Evolutionary conservation across 1,140 invertebrate species (phyloP).

Genomic region (Panulirus ornatus): DNA sequence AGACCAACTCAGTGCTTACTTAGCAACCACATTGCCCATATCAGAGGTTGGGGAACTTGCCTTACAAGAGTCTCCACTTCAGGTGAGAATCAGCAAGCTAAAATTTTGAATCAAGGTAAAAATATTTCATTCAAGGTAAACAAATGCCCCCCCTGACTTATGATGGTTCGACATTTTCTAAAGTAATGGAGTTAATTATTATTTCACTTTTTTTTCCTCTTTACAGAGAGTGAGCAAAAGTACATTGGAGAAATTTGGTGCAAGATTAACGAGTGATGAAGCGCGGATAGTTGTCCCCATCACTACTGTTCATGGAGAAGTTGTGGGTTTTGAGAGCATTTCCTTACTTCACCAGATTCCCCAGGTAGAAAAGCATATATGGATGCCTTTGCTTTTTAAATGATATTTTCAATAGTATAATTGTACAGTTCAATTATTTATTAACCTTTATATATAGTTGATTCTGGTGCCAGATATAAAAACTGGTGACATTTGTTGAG

Average conservation of each 20-base stretch:
- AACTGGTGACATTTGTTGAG: no score
- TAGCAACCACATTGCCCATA: slow-evolving; percentile 21
- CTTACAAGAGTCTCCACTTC: slow-evolving; percentile 31
- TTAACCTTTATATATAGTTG: no score
- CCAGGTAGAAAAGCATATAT: slow-evolving; percentile 11
- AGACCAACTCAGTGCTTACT: background rate
- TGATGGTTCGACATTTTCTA: no score
- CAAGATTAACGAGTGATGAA: slow-evolving; percentile 31
- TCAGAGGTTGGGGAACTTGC: background rate
- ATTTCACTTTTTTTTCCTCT: background rate
- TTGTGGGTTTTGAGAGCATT: slow-evolving; percentile 67
- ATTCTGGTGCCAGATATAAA: no score
- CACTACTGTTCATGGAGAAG: background rate
- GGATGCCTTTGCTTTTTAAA: no score
- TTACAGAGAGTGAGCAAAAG: slow-evolving; percentile 27
- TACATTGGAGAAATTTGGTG: slow-evolving; percentile 54
- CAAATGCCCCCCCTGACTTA: no score
- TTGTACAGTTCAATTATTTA: no score
- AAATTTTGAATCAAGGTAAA: no score
- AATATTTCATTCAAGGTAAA: no score
- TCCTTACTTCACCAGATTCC: slow-evolving; percentile 52
- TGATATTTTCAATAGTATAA: no score
- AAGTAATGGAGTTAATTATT: no score
- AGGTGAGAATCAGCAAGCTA: background rate
- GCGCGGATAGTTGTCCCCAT: slow-evolving; percentile 48